phyloP scores from a whole-genome alignment of 2,797 vertebrate species.

The Mormyrops attenuatus region DNA sequence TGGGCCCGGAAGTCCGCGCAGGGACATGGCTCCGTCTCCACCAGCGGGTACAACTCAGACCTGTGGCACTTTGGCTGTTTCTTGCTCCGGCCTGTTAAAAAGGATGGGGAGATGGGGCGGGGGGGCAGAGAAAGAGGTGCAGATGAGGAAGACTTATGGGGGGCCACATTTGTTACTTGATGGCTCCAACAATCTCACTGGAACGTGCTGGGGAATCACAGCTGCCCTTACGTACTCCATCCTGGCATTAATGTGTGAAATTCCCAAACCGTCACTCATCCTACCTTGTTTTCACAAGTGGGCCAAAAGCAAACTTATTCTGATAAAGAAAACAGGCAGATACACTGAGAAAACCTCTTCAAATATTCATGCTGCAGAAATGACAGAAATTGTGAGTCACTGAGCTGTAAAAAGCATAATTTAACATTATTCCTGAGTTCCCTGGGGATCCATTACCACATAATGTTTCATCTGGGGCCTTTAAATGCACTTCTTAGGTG shows the following conservation, averaged over 20 bases:
- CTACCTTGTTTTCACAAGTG: not conserved
- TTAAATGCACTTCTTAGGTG: not conserved
- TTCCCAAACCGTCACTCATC: not conserved
- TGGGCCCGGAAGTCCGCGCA: constrained; percentile 60
- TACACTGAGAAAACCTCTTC: not conserved
- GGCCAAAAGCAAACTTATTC: not conserved
- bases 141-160: not conserved
- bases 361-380: constrained; percentile 15
- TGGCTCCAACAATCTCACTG: not conserved
- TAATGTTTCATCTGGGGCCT: constrained; percentile 8
- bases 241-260: not conserved
- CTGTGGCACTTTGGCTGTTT: constrained; percentile 74
- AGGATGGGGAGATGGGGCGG: not conserved
- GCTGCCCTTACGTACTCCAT: not conserved
- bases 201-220: not conserved
- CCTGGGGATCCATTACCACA: constrained; percentile 26
- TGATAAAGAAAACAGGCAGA: not conserved
- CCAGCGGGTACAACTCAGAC: constrained; percentile 59
- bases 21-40: constrained; percentile 65
- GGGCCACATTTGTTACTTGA: not conserved
- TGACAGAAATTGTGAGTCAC: constrained; percentile 26
- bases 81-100: constrained; percentile 68
- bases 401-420: constrained; percentile 22
- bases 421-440: constrained; percentile 28
- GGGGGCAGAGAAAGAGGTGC: not conserved